A percentile compares a stretch with the other conserved stretches of the same genome.
Conservation (phyloP, 2,113 vertebrate species). For the Erinaceus europaeus region DNA sequence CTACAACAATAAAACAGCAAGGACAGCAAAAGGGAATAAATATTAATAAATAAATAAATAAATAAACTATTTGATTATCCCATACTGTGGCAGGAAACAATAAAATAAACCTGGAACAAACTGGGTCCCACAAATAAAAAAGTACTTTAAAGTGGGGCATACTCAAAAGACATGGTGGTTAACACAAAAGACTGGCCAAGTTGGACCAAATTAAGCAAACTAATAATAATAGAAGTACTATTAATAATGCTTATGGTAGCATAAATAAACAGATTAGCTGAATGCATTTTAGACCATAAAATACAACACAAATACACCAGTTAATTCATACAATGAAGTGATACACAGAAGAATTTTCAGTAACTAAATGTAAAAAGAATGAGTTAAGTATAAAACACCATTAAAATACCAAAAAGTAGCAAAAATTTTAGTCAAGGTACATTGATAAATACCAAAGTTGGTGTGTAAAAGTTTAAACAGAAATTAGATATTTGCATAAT, state of each 20-base stretch:
- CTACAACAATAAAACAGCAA: no score
- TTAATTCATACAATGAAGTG: background rate
- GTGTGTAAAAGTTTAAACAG: background rate
- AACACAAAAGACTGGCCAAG: background rate
- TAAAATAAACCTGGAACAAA: background rate
- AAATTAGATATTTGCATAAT: background rate
- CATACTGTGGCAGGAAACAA: background rate
- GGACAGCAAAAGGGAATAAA: no score
- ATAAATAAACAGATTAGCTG: background rate
- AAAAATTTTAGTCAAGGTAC: background rate
- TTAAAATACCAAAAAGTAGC: background rate
- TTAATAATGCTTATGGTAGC: background rate
- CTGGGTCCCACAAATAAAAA: constrained; percentile 16
- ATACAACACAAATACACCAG: background rate
- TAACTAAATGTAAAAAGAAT: background rate
- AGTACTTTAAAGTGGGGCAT: background rate
- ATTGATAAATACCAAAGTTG: background rate
- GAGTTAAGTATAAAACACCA: background rate
- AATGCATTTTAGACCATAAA: background rate
- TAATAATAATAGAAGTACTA: background rate
- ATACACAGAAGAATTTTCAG: background rate
- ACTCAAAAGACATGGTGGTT: background rate
- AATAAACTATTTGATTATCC: background rate
- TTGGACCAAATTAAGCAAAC: background rate
- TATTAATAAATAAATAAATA: no score